Base-by-base conservation (phyloP, 2,888 invertebrate genomes). In the Xiphydria camelus region DNA sequence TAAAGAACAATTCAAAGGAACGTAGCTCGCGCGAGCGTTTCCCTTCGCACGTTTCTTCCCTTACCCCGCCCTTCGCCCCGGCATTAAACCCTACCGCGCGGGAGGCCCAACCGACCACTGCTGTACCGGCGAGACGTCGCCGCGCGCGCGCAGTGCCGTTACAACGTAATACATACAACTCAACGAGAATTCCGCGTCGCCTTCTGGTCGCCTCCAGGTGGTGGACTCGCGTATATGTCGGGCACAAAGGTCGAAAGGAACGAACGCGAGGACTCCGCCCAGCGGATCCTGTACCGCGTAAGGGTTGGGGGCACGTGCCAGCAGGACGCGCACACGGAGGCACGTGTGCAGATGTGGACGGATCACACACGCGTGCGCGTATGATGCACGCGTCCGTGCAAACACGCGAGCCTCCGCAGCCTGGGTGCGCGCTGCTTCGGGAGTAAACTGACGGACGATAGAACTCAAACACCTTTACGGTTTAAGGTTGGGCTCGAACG, bases 301-400 rank as follows among this genome's bases (percentile, higher is more conserved):
- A 72, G 71, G 72, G 71, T 72, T 72, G 69, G 23, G 45, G 56
- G 55, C 65, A 65, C 66, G 67, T 68, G 67, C 29, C 12, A 29
- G 15, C 29, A 29, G 12, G 15, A 29, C 29, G 29, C 15, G 12
- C 29, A n/a, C n/a, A n/a, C n/a, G n/a, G 3, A 12, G 9, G 2
- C 14, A 33, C 14, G n/a, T 14, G 4, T n/a, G 15, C 19, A 33
- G 10, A n/a, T 33, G 19, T 21, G 23, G n/a, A 36, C 4, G 22
- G n/a, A n/a, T 10, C 14, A 12, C 12, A 3, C 9, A 22, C n/a
- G 4, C 10, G 6, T 4, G 15, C 6, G 14, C 1, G 1, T 14
- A 4, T 6, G 10, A 4, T 36, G 25, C 2, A 34, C 14, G 2
- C 18, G 12, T 6, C 22, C 37, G 10, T 21, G 2, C 12, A n/a